Base-by-base conservation (phyloP, 2,888 invertebrate species). In the Euphydryas editha region DNA sequence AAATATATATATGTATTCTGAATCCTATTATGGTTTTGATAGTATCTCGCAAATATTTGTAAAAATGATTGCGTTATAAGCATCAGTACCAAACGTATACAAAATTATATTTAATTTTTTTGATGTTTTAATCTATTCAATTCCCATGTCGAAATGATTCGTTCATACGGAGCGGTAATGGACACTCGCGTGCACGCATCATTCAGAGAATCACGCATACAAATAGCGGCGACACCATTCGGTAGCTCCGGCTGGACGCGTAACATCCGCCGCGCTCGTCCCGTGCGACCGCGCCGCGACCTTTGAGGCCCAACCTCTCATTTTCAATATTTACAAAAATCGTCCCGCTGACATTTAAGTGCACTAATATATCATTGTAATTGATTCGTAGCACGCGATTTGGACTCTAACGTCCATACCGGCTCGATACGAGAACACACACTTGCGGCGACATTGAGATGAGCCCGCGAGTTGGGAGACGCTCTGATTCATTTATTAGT, bases 401-500 rank as follows among this genome's bases (percentile, higher is more conserved):
- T 39, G 13, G 21, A 11, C n/a, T 56, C 30, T 24, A 36, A 36
- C 18, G 37, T 49, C 39, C 39, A 11, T 11, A 30, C 15, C 8
- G 36, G 36, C 36, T 8, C 4, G 36, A 39, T 10, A 13, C 11
- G 13, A 44, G 6, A 44, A n/a, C 6, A 44, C 36, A 56, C 8
- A 17, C n/a, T n/a, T 24, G 30, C 10, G 47, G 24, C 55, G 30
- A 30, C 24, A 21, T 64, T 59, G 18, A 55, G 47, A 39, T 24
- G 24, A 60, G 13, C 11, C 8, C 42, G 54, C 21, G 46, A 65
- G 59, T 24, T 18, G 21, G 17, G 56, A 63, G 62, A 57, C 51
- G 63, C 63, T 57, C 54, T 18, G 57, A 62, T 24, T 56, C 57
- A 71, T 71, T 67, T 65, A 72, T 71, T 65, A 67, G 59, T 44